A percentile compares a stretch with the other conserved stretches of the same genome.
These are phyloP conservation scores for Edolisoma coerulescens DNA, from an alignment of 2,113 vertebrate genomes.

Conservation along the genomic window DNA sequence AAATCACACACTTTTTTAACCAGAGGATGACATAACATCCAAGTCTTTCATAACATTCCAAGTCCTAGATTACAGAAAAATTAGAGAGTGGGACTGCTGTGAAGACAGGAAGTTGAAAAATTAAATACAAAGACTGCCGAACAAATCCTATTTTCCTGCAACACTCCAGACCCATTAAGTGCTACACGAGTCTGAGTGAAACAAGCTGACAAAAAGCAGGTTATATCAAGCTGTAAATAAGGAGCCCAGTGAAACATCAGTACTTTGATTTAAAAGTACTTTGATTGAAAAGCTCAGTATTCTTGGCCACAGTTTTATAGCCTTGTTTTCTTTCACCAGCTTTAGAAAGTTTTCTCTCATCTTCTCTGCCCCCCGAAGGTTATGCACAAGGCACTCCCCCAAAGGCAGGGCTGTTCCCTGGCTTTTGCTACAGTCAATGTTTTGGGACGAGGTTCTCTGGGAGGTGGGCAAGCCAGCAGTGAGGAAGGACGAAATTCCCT, in stretches of 20 bases:
- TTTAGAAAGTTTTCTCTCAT: background rate
- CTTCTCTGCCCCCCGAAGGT: rapidly evolving
- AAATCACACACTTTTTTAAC: background rate
- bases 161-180: background rate
- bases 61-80: background rate
- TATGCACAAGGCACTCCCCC: background rate
- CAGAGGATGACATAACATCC: background rate
- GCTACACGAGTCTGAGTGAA: background rate
- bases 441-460: background rate
- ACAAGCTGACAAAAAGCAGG: background rate
- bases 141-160: background rate
- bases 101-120: background rate
- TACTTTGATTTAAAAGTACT: background rate
- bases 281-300: background rate
- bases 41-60: background rate
- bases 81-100: background rate
- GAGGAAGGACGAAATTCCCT: background rate
- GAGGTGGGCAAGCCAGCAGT: background rate
- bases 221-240: background rate
- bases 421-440: background rate
- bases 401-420: background rate
- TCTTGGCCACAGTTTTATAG: background rate
- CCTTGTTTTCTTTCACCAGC: background rate
- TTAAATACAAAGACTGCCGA: background rate
- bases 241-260: background rate